A percentile compares a stretch with the other conserved stretches of the same genome.
phyloP scores from a whole-genome alignment of 64 coral and sea anemone species.

The Dendrophyllia cribrosa region DNA sequence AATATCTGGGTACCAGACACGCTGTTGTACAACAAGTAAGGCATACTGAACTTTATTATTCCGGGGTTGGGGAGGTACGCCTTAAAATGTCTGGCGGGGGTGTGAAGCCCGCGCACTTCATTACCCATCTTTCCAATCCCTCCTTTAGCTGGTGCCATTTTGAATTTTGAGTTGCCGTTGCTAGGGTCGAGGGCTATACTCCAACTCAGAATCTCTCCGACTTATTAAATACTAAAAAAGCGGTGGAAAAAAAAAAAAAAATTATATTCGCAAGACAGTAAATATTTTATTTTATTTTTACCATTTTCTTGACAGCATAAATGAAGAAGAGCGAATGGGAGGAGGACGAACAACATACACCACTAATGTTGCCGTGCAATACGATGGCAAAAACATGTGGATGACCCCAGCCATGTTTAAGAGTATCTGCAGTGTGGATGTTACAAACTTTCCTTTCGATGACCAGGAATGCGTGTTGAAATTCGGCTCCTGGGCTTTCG shows the following conservation, averaged over 20 bases:
- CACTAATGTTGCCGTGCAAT: conserved; percentile 27
- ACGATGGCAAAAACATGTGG: conserved; percentile 57
- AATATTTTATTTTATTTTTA: not conserved
- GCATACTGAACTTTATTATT: not conserved
- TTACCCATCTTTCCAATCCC: no score
- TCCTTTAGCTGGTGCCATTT: no score
- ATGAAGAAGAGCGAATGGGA: conserved; percentile 69
- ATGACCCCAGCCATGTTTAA: conserved; percentile 72
- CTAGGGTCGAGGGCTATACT: no score
- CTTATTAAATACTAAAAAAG: no score
- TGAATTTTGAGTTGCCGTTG: no score
- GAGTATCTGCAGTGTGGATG: conserved; percentile 68
- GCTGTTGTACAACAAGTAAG: conserved; percentile 84
- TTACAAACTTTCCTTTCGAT: conserved; percentile 74
- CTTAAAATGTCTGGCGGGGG: no score
- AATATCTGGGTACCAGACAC: conserved; percentile 82
- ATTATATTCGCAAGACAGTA: no score
- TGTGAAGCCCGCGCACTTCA: no score
- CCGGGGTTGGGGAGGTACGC: no score
- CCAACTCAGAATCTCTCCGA: no score
- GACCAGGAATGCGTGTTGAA: conserved; percentile 65
- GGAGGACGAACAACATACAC: conserved; percentile 68
- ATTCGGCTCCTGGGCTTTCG: conserved; percentile 74
- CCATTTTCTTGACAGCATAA: conserved; percentile 5
- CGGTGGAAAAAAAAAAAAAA: no score